Evolutionary conservation across 1,140 invertebrate species (phyloP).

Genomic region (Chlorops oryzae): DNA sequence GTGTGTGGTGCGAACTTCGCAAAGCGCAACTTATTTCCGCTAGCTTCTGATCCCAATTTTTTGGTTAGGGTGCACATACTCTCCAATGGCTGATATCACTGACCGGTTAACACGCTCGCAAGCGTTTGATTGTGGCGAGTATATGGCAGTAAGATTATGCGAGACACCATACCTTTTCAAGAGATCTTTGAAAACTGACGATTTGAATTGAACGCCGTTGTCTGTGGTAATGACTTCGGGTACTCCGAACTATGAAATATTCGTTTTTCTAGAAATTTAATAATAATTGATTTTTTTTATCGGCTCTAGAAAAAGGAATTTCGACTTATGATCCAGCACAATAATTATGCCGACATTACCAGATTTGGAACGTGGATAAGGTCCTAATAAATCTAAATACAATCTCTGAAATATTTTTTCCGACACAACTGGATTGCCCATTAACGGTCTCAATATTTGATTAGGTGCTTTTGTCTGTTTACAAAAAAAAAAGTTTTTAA

Average conservation of each 20-base stretch:
- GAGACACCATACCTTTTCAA: neutral
- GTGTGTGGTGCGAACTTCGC: neutral
- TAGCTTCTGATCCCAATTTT: neutral
- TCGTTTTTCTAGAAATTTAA: conserved; percentile 1
- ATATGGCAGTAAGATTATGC: neutral
- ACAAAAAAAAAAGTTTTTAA: neutral
- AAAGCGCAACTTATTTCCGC: conserved; percentile 3
- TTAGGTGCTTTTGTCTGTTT: neutral
- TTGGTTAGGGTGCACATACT: conserved; percentile 5
- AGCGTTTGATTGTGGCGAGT: conserved; percentile 5
- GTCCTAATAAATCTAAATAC: neutral
- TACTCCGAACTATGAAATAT: conserved; percentile 5
- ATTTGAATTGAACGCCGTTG: conserved; percentile 11
- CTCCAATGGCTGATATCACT: conserved; percentile 4
- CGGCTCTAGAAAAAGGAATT: conserved; percentile 4
- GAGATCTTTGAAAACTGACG: too few species aligned
- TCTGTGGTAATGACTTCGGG: conserved; percentile 2
- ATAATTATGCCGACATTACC: neutral
- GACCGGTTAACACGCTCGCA: conserved; percentile 3
- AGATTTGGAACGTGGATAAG: neutral
- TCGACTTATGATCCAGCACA: neutral
- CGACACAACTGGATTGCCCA: neutral
- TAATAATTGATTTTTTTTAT: neutral
- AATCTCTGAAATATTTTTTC: neutral
- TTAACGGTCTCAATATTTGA: neutral